A percentile compares a stretch with the other conserved stretches of the same genome.
Evolutionary conservation across 2,113 vertebrate species (phyloP).

Genomic region (Elachura formosa): DNA sequence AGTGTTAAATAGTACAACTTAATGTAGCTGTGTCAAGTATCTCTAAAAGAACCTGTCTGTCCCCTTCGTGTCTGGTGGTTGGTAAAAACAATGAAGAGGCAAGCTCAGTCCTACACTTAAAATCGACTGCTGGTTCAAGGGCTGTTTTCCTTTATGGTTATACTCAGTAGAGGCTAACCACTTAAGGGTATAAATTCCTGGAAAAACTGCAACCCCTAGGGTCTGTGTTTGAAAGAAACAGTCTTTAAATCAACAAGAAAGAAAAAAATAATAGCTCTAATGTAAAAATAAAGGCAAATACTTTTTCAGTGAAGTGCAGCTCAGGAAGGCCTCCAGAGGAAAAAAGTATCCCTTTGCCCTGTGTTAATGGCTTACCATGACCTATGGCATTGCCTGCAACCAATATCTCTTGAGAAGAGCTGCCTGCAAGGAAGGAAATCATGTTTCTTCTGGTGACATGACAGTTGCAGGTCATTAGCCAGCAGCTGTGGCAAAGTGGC

Average conservation of each 20-base stretch:
- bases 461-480: not conserved
- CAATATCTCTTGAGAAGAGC: not conserved
- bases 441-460: not conserved
- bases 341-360: not conserved
- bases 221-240: not conserved
- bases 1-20: not conserved
- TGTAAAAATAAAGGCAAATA: not conserved
- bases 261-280: not conserved
- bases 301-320: not conserved
- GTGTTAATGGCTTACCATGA: not conserved
- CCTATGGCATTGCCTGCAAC: not conserved
- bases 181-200: not conserved
- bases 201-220: not conserved
- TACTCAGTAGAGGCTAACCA: not conserved
- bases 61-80: not conserved
- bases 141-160: not conserved
- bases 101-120: not conserved
- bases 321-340: not conserved
- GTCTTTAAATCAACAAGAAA: not conserved
- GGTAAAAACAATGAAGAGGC: not conserved
- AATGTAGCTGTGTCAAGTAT: not conserved
- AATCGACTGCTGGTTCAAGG: fast-evolving
- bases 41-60: not conserved
- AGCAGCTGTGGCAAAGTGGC: not conserved
- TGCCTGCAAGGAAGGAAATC: not conserved